phyloP scores from a whole-genome alignment of 2,888 invertebrate genomes.

The Sinelater perroti region DNA sequence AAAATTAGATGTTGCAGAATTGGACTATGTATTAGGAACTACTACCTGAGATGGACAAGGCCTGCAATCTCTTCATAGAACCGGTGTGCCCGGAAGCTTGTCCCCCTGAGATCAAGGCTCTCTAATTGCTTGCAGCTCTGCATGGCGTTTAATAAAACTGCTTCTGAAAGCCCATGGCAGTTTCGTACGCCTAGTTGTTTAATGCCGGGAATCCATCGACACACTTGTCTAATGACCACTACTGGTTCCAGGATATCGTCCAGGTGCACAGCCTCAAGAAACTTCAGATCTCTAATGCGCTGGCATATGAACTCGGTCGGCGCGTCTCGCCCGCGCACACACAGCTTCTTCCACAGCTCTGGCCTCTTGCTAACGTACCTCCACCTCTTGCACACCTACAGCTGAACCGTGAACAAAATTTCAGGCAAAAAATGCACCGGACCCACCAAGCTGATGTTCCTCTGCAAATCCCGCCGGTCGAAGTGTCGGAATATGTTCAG shows the following conservation, averaged over 20 bases:
- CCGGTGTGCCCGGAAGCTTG: constrained; percentile 39
- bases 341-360: constrained; percentile 43
- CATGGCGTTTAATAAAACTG: constrained; percentile 40
- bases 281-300: constrained; percentile 39
- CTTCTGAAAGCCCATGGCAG: constrained; percentile 37
- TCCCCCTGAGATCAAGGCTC: constrained; percentile 44
- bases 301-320: constrained; percentile 43
- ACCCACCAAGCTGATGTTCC: constrained; percentile 43
- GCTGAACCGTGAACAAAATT: background rate
- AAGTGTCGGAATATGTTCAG: constrained; percentile 43
- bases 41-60: constrained; percentile 40
- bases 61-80: constrained; percentile 42
- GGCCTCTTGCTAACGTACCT: constrained; percentile 43
- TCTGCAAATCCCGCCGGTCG: constrained; percentile 38
- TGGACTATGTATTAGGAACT: background rate
- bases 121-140: constrained; percentile 42
- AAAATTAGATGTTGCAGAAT: too few species aligned
- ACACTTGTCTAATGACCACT: constrained; percentile 44
- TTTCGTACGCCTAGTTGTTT: constrained; percentile 43
- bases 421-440: background rate
- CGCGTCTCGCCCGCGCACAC: constrained; percentile 37
- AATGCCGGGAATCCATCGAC: constrained; percentile 40
- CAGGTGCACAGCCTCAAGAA: constrained; percentile 40
- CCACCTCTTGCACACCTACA: constrained; percentile 49
- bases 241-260: constrained; percentile 42